Evolutionary conservation across 2,797 vertebrate species (phyloP).

Genomic region (Paedocypris micromegethes): DNA sequence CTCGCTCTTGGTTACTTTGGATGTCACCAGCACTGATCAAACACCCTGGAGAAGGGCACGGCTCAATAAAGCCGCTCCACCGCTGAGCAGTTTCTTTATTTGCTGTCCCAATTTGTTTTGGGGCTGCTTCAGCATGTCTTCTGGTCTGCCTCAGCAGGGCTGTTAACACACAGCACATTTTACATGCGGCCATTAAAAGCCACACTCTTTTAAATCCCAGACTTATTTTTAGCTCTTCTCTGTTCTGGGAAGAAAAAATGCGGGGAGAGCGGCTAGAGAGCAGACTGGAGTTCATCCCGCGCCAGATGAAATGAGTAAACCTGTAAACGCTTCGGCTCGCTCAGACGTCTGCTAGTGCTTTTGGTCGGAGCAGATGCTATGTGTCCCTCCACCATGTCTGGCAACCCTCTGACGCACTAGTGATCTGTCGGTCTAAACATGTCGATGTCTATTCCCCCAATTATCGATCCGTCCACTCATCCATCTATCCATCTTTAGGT

Average conservation of each 20-base stretch:
- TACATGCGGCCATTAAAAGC: conserved; percentile 73
- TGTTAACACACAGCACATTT: conserved; percentile 73
- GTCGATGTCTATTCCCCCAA: too few species aligned
- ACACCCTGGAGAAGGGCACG: conserved; percentile 42
- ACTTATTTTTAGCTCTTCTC: conserved; percentile 72
- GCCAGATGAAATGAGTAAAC: conserved; percentile 48
- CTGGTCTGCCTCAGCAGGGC: conserved; percentile 67
- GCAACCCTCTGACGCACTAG: too few species aligned
- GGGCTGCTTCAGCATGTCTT: conserved; percentile 61
- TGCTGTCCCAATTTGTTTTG: conserved; percentile 69
- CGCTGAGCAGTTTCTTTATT: conserved; percentile 54
- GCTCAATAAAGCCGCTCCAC: conserved; percentile 50
- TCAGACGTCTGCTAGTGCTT: conserved; percentile 46
- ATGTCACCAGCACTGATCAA: conserved; percentile 48
- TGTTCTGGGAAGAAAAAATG: conserved; percentile 38
- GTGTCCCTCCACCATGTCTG: too few species aligned
- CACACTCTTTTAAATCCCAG: conserved; percentile 62
- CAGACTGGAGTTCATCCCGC: conserved; percentile 43
- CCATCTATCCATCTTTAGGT: too few species aligned
- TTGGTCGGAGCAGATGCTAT: conserved; percentile 28
- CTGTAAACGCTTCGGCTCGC: conserved; percentile 45
- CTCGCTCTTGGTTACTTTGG: conserved; percentile 29
- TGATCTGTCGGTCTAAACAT: too few species aligned
- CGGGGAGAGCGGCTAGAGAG: conserved; percentile 55
- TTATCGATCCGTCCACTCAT: too few species aligned